Conservation (phyloP, 92 coral and sea anemone species). For the Micromussa lordhowensis region DNA sequence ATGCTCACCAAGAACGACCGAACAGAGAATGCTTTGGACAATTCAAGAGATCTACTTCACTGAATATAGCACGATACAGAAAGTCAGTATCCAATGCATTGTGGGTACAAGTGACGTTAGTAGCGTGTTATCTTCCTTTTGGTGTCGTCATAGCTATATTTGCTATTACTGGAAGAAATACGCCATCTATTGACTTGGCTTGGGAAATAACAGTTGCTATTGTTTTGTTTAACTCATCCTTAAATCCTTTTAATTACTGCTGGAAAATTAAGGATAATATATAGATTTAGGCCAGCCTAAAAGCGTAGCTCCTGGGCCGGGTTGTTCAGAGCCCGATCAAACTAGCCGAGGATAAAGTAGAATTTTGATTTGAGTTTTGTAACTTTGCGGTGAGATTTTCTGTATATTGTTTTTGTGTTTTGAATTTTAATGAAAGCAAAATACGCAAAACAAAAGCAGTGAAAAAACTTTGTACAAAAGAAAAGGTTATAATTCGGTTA, state of each 20-base stretch:
- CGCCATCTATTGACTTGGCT: too few relatives aligned
- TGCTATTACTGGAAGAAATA: neutral
- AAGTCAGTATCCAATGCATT: conserved; percentile 2
- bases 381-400: too few relatives aligned
- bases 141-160: neutral
- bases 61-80: conserved; percentile 21
- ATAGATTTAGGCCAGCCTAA: too few relatives aligned
- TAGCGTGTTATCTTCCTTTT: conserved; percentile 5
- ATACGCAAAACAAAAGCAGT: too few relatives aligned
- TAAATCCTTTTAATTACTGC: conserved; percentile 7
- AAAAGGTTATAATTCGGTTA: too few relatives aligned
- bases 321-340: too few relatives aligned
- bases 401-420: too few relatives aligned
- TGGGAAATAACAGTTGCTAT: neutral
- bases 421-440: too few relatives aligned
- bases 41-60: neutral
- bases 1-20: neutral
- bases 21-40: neutral
- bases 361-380: too few relatives aligned
- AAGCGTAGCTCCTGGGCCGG: too few relatives aligned
- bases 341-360: too few relatives aligned
- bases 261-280: neutral
- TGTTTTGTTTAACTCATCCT: neutral
- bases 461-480: too few relatives aligned
- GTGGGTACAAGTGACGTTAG: conserved; percentile 12